Percentiles rank a stretch among this genome's conserved stretches.
Conservation (phyloP, 2,888 invertebrate species). For the Iphiclides podalirius region DNA sequence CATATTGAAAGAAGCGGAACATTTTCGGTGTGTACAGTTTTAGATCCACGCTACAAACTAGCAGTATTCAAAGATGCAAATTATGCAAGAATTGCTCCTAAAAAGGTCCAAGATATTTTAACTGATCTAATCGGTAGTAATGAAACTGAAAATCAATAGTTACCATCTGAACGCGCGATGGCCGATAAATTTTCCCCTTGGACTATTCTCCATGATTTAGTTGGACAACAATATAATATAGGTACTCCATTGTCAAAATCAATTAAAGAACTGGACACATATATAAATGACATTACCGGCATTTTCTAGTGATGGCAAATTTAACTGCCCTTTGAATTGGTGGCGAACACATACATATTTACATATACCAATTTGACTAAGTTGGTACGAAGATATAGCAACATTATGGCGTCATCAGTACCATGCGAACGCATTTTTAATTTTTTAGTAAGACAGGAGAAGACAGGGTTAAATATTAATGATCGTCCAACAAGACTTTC, state of each 20-base stretch:
- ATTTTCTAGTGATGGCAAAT: slow-evolving; percentile 12
- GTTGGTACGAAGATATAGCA: no score
- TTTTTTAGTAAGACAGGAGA: no score
- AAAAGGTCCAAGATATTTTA: slow-evolving; percentile 21
- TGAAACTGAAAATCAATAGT: slow-evolving; percentile 10
- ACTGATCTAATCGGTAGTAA: not conserved
- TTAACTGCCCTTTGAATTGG: no score
- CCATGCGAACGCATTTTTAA: slow-evolving; percentile 31
- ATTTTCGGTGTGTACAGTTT: slow-evolving; percentile 27
- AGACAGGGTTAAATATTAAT: slow-evolving; percentile 1
- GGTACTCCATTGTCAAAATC: slow-evolving; percentile 29
- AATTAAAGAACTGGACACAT: slow-evolving; percentile 28
- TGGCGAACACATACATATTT: no score
- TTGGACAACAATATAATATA: slow-evolving; percentile 20
- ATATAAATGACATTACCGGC: slow-evolving; percentile 27
- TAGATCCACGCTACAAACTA: slow-evolving; percentile 30
- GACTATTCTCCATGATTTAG: slow-evolving; percentile 19
- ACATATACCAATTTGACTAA: no score
- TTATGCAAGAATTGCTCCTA: slow-evolving; percentile 24
- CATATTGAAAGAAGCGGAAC: slow-evolving; percentile 27
- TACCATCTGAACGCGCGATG: no score
- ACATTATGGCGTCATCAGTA: no score
- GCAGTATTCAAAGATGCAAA: slow-evolving; percentile 25
- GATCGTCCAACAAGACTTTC: slow-evolving; percentile 3
- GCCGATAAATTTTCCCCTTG: no score